Conservation (phyloP, 2,113 vertebrate genomes). For the Otis tarda region DNA sequence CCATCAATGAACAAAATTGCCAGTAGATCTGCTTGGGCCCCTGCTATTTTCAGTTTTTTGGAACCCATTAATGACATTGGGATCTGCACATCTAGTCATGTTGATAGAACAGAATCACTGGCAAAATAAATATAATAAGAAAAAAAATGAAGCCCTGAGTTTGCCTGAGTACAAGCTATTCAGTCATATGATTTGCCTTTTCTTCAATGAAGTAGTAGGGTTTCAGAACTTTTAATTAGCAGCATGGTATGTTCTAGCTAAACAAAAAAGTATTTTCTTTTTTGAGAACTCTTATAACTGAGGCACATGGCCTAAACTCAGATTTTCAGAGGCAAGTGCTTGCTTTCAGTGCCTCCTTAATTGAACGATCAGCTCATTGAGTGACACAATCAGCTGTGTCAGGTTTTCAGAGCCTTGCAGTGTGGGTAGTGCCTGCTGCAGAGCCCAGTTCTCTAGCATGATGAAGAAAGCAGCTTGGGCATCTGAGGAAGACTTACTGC, state of each 20-base stretch:
- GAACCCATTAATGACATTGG: background rate
- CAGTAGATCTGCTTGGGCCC: background rate
- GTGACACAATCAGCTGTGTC: too few species aligned
- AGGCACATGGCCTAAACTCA: background rate
- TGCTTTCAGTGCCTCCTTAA: background rate
- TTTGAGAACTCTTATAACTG: background rate
- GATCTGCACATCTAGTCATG: background rate
- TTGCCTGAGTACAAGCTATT: background rate
- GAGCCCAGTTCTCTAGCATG: background rate
- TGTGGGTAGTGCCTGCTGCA: background rate
- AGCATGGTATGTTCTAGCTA: background rate
- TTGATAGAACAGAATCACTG: background rate
- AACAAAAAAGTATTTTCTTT: background rate
- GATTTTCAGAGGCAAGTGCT: background rate
- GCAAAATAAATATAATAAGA: background rate
- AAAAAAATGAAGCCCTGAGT: background rate
- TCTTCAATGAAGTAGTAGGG: background rate
- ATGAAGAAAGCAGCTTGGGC: background rate
- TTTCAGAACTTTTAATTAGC: background rate
- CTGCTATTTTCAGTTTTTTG: background rate
- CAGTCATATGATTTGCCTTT: background rate
- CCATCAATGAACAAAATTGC: background rate
- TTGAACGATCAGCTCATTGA: background rate
- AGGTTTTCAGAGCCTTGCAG: background rate
- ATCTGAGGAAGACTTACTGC: fast-evolving